A percentile compares a stretch with the other conserved stretches of the same genome.
Evolutionary conservation across 2,113 vertebrate species (phyloP).

Genomic region (Phrynosoma blainvillii): DNA sequence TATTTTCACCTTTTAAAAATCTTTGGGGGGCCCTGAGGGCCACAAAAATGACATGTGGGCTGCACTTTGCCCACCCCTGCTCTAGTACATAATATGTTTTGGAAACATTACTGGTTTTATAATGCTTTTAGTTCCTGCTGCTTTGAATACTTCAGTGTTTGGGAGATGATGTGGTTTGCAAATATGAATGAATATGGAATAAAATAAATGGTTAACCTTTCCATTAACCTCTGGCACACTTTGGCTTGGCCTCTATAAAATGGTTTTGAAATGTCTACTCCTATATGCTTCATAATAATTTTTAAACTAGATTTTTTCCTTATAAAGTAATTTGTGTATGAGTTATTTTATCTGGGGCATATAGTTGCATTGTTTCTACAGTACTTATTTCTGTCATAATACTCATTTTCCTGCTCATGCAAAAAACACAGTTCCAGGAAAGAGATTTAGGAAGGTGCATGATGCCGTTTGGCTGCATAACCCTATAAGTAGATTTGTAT

Average conservation of each 20-base stretch:
- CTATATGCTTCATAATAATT: background rate
- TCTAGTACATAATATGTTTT: too few relatives aligned
- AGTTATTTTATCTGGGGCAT: slow-evolving; percentile 15
- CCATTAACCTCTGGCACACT: background rate
- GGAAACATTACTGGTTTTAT: background rate
- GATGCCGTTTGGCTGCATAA: slow-evolving; percentile 15
- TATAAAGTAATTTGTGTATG: slow-evolving; percentile 30
- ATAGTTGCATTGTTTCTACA: background rate
- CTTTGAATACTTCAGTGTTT: background rate
- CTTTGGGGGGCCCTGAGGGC: too few relatives aligned
- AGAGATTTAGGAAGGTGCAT: slow-evolving; percentile 6
- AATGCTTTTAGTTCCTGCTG: too few relatives aligned
- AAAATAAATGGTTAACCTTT: background rate
- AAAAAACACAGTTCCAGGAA: slow-evolving; percentile 31
- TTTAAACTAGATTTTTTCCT: slow-evolving; percentile 26
- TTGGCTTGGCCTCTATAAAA: slow-evolving; percentile 37
- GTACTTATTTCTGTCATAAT: background rate
- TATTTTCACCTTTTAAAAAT: too few relatives aligned
- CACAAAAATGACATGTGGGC: too few relatives aligned
- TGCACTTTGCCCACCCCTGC: too few relatives aligned
- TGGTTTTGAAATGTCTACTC: slow-evolving; percentile 36
- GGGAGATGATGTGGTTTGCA: background rate
- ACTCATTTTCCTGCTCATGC: slow-evolving; percentile 12
- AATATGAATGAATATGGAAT: background rate
- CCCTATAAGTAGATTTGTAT: background rate